These are phyloP conservation scores for Cercopithecus hamlyni DNA, from an alignment of 2,797 vertebrate genomes.

Conservation along the genomic window DNA sequence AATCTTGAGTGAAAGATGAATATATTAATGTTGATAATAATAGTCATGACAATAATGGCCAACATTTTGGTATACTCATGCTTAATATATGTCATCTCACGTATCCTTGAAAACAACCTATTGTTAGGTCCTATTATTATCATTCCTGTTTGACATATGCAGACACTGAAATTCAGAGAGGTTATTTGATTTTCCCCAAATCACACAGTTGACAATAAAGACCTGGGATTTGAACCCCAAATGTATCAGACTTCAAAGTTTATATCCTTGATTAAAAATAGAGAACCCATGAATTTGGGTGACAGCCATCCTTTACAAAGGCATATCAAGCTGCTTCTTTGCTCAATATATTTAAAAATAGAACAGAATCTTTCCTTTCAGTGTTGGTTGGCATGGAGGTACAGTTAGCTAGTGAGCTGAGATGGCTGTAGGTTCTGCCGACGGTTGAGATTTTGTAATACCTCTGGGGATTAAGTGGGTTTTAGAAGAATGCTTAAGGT, in stretches of 20 bases:
- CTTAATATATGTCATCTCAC: not conserved
- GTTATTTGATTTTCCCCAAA: not conserved
- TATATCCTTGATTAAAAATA: conserved; percentile 54
- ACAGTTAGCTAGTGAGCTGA: not conserved
- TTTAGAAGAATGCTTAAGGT: not conserved
- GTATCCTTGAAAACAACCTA: not conserved
- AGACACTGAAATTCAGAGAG: not conserved
- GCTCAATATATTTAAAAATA: conserved; percentile 71
- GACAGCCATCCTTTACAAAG: conserved; percentile 65
- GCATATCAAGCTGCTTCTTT: conserved; percentile 55
- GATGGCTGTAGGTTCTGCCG: not conserved
- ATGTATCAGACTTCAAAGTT: conserved; percentile 32
- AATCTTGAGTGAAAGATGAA: not conserved
- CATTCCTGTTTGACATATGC: not conserved
- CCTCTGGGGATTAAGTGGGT: not conserved
- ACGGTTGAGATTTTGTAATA: not conserved
- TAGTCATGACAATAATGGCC: not conserved
- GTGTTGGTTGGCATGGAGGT: conserved; percentile 40
- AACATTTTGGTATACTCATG: not conserved
- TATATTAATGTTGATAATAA: not conserved
- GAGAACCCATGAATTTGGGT: conserved; percentile 36
- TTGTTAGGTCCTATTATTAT: not conserved
- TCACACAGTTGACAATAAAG: conserved; percentile 14
- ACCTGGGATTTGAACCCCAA: not conserved
- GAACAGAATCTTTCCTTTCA: conserved; percentile 61